These are phyloP conservation scores for Hippoglossus stenolepis DNA, from an alignment of 2,113 vertebrate species.

Conservation along the genomic window DNA sequence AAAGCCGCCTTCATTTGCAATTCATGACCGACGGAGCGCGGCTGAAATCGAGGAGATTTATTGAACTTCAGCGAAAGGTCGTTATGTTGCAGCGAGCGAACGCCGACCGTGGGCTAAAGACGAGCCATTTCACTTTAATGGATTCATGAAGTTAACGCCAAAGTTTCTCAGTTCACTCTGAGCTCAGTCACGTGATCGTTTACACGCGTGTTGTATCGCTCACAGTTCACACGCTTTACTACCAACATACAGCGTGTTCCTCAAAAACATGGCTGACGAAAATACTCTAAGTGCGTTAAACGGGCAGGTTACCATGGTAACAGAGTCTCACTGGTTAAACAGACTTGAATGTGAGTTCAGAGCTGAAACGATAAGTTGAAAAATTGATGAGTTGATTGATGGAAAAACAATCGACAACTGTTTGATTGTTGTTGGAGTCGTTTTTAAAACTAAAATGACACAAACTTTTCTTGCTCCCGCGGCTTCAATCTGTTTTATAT, in stretches of 20 bases:
- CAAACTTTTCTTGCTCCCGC: no score
- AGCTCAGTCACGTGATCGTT: background rate
- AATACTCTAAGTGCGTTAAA: background rate
- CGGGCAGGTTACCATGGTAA: background rate
- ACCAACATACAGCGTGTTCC: background rate
- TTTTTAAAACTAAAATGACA: no score
- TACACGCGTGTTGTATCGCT: background rate
- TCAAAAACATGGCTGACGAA: background rate
- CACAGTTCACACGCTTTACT: background rate
- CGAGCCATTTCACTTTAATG: slow-evolving; percentile 59
- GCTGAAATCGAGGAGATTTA: slow-evolving; percentile 66
- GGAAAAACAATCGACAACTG: no score
- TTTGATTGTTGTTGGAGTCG: no score
- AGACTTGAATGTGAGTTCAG: no score
- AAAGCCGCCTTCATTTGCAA: slow-evolving; percentile 76
- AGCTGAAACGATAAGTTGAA: no score
- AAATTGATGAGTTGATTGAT: no score
- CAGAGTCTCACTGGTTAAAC: no score
- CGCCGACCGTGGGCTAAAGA: slow-evolving; percentile 56
- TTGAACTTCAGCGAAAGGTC: slow-evolving; percentile 67
- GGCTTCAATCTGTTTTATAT: no score
- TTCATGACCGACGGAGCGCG: slow-evolving; percentile 71
- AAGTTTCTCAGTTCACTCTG: slow-evolving; percentile 54
- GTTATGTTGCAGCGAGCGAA: slow-evolving; percentile 38
- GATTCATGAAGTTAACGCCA: slow-evolving; percentile 67